A percentile compares a stretch with the other conserved stretches of the same genome.
Conservation (phyloP, 2,797 vertebrate species). For the Geotria australis region DNA sequence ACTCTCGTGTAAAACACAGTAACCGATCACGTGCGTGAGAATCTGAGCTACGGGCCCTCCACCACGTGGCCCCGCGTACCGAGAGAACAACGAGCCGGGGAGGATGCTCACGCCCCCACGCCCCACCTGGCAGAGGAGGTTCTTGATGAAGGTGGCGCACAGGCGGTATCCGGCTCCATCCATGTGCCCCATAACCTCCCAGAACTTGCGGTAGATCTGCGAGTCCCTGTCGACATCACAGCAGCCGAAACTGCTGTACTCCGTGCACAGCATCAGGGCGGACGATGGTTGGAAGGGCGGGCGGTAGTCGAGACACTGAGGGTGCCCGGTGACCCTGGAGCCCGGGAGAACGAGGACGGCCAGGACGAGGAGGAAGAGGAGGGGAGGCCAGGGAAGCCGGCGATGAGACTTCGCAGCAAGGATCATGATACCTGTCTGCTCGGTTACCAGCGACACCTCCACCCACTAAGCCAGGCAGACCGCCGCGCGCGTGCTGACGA, state of each 20-base stretch:
- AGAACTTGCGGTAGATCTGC: slow-evolving; percentile 23
- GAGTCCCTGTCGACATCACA: slow-evolving; percentile 28
- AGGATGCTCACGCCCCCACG: too few relatives aligned
- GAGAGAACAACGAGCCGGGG: too few relatives aligned
- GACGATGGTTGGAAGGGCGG: slow-evolving; percentile 23
- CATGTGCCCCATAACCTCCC: slow-evolving; percentile 23
- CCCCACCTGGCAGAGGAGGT: slow-evolving; percentile 41
- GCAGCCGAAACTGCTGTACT: slow-evolving; percentile 35
- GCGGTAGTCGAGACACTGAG: slow-evolving; percentile 39
- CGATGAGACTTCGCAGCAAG: too few relatives aligned
- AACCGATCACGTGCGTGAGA: too few relatives aligned
- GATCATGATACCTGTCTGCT: too few relatives aligned
- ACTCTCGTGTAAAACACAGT: too few relatives aligned
- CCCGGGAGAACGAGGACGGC: not conserved
- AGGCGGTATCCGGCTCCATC: slow-evolving; percentile 9
- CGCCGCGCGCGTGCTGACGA: not conserved
- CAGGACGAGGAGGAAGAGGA: not conserved
- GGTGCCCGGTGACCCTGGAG: slow-evolving; percentile 13
- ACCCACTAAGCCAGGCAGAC: too few relatives aligned
- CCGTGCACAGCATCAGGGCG: slow-evolving; percentile 32
- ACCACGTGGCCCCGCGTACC: too few relatives aligned
- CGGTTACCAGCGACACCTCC: too few relatives aligned
- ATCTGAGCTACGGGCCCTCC: too few relatives aligned
- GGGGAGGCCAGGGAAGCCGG: too few relatives aligned
- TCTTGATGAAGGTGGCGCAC: slow-evolving; percentile 28